These are phyloP conservation scores for Ligdia adustata DNA, from an alignment of 2,888 invertebrate genomes.

Conservation along the genomic window DNA sequence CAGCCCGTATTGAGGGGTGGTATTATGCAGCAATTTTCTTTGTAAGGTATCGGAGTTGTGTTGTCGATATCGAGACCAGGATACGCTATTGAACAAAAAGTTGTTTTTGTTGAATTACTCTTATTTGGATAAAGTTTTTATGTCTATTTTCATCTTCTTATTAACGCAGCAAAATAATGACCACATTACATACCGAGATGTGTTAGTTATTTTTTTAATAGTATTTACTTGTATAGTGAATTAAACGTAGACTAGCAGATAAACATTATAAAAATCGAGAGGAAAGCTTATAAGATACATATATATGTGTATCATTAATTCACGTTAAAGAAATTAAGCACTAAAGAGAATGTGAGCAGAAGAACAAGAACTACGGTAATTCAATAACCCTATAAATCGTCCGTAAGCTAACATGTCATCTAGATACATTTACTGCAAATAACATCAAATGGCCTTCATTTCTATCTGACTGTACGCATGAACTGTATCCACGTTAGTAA, in stretches of 20 bases:
- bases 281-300: no score
- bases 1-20: slow-evolving; percentile 18
- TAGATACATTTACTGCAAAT: slow-evolving; percentile 32
- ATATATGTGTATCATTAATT: no score
- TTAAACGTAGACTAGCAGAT: no score
- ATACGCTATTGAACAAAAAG: slow-evolving; percentile 3
- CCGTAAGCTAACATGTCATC: slow-evolving; percentile 32
- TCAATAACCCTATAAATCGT: slow-evolving; percentile 28
- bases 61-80: slow-evolving; percentile 13
- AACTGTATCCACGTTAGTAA: slow-evolving; percentile 30
- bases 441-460: slow-evolving; percentile 28
- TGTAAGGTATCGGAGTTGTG: slow-evolving; percentile 10
- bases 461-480: slow-evolving; percentile 27
- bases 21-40: slow-evolving; percentile 19
- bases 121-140: neutral
- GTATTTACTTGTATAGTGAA: no score
- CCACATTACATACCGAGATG: no score
- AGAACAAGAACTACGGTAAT: slow-evolving; percentile 24
- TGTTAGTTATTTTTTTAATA: no score
- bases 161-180: no score
- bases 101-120: neutral
- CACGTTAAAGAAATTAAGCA: no score
- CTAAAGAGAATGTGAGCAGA: no score
- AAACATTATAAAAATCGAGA: no score
- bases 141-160: no score